These are phyloP conservation scores for Alentia gelatinosa DNA, from an alignment of 2,888 invertebrate genomes.

Conservation along the genomic window DNA sequence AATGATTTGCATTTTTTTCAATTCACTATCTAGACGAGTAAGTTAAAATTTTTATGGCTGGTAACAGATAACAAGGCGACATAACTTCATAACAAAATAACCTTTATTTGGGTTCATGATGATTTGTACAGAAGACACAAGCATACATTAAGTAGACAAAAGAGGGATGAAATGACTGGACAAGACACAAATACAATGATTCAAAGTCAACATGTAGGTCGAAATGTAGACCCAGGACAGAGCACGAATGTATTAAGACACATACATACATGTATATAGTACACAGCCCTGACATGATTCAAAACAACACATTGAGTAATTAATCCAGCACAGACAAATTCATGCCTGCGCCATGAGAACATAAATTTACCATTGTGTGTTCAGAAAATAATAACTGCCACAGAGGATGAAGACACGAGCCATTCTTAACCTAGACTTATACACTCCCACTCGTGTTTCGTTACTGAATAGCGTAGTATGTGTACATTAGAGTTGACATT, in stretches of 20 bases:
- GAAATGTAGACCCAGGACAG: not conserved
- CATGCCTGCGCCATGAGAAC: not conserved
- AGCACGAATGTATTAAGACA: not conserved
- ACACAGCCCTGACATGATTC: not conserved
- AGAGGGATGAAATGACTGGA: not conserved
- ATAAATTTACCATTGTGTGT: not conserved
- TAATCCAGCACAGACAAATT: not conserved
- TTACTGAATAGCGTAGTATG: not conserved
- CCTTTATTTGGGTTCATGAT: constrained; percentile 35
- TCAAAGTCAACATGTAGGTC: not conserved
- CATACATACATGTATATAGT: not conserved
- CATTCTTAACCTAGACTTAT: too few species aligned
- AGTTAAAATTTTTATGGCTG: too few species aligned
- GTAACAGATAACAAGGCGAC: too few species aligned
- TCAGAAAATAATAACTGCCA: not conserved
- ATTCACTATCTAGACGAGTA: too few species aligned
- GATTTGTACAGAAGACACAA: not conserved
- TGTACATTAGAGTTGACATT: not conserved
- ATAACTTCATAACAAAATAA: not conserved
- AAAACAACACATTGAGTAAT: not conserved
- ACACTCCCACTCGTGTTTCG: not conserved
- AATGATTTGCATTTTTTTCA: too few species aligned
- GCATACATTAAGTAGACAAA: not conserved
- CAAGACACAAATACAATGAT: not conserved
- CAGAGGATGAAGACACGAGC: too few species aligned